Evolutionary conservation across 2,888 invertebrate genomes (phyloP).

Genomic region (Cantharis nigra): DNA sequence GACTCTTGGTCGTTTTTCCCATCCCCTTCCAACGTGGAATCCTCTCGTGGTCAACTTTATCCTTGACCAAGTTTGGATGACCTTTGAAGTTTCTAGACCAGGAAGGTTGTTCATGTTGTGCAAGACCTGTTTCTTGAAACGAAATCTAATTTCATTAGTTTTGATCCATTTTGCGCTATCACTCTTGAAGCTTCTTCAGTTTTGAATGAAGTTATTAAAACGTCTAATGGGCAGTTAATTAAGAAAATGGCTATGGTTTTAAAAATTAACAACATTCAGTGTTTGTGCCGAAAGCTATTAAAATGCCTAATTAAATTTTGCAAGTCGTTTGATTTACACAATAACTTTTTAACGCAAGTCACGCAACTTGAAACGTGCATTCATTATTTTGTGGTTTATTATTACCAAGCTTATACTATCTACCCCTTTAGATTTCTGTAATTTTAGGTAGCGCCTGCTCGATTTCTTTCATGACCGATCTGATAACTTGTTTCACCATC

Average conservation of each 20-base stretch:
- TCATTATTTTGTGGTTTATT: conserved; percentile 1
- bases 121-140: not conserved
- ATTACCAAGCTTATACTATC: conserved; percentile 5
- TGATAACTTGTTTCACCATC: conserved; percentile 17
- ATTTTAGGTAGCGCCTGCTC: conserved; percentile 11
- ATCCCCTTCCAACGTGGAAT: not conserved
- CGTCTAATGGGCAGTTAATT: not conserved
- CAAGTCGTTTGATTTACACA: not conserved
- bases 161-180: not conserved
- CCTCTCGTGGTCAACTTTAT: not conserved
- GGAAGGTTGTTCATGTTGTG: not conserved
- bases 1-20: not conserved
- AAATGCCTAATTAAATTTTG: not conserved
- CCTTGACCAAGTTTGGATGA: not conserved
- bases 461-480: conserved; percentile 17
- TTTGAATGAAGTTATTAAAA: not conserved
- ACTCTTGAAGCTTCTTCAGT: not conserved
- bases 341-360: conserved; percentile 1
- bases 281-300: not conserved
- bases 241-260: not conserved
- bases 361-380: conserved; percentile 6
- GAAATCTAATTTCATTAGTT: not conserved
- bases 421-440: conserved; percentile 7
- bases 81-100: not conserved
- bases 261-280: not conserved